A percentile compares a stretch with the other conserved stretches of the same genome.
These are phyloP conservation scores for Brachionus plicatilis DNA, from an alignment of 1,140 invertebrate species.

Conservation along the genomic window DNA sequence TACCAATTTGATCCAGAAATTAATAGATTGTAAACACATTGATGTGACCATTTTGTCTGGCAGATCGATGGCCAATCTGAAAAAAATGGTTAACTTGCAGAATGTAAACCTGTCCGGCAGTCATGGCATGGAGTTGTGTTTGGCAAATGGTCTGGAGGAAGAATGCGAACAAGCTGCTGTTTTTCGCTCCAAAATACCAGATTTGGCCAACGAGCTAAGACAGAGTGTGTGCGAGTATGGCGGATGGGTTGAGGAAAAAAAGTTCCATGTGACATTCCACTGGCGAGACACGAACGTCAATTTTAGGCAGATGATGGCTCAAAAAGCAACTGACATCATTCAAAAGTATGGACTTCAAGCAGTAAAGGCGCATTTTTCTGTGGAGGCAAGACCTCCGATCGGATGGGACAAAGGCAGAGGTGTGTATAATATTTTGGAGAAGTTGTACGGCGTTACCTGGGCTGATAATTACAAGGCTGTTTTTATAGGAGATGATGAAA, in stretches of 20 bases:
- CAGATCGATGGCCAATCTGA: no score
- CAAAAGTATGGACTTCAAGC: conserved; percentile 25
- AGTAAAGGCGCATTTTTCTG: conserved; percentile 66
- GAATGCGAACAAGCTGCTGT: conserved; percentile 61
- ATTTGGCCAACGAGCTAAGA: conserved; percentile 70
- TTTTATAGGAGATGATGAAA: conserved; percentile 79
- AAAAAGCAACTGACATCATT: neutral
- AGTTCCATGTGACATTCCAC: conserved; percentile 76
- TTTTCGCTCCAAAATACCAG: conserved; percentile 62
- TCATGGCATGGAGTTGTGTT: neutral
- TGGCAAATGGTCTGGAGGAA: conserved; percentile 61
- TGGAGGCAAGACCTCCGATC: conserved; percentile 79
- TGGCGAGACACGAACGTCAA: conserved; percentile 64
- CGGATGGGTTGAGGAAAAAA: conserved; percentile 86
- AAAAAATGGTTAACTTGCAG: conserved; percentile 48
- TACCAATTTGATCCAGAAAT: no score
- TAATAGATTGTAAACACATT: no score
- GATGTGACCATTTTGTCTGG: no score
- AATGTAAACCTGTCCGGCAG: neutral
- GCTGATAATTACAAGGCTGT: conserved; percentile 80
- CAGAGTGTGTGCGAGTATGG: conserved; percentile 77
- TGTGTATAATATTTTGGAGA: conserved; percentile 78
- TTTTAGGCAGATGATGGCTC: conserved; percentile 61
- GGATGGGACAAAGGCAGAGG: conserved; percentile 82
- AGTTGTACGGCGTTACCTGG: conserved; percentile 82